Conservation (phyloP, 2,797 vertebrate genomes). For the Rhinella marina region DNA sequence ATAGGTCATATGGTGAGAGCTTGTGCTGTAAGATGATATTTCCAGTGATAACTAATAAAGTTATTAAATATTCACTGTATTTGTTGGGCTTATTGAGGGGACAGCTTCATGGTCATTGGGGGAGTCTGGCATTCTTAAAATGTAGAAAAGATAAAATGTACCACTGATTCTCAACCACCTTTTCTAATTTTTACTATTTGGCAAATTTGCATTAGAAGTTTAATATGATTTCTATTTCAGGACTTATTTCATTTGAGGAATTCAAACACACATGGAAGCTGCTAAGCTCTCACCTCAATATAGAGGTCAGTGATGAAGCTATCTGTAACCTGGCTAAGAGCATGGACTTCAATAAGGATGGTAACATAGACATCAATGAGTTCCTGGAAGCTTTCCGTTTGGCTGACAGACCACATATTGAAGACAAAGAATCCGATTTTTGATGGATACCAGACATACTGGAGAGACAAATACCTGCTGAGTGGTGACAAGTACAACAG, state of each 20-base stretch:
- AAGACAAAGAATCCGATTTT: background rate
- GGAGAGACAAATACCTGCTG: background rate
- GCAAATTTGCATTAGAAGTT: background rate
- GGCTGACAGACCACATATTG: conserved; percentile 73
- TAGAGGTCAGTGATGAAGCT: conserved; percentile 81
- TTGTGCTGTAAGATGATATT: too few species aligned
- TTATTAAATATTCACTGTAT: too few species aligned
- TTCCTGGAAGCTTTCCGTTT: conserved; percentile 96
- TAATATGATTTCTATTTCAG: conserved; percentile 68
- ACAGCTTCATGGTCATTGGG: background rate
- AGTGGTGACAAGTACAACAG: background rate
- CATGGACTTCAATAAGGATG: conserved; percentile 96
- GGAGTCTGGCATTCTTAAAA: too few species aligned
- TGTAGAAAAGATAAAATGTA: too few species aligned
- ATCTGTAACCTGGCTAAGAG: conserved; percentile 84
- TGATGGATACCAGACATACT: background rate
- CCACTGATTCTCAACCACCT: too few species aligned
- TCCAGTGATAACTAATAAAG: too few species aligned
- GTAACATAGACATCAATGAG: conserved; percentile 94
- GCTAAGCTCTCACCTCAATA: conserved; percentile 88
- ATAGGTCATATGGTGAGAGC: too few species aligned
- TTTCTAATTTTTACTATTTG: background rate
- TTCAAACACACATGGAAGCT: conserved; percentile 91
- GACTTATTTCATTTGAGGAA: conserved; percentile 90
- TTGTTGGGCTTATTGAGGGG: too few species aligned